phyloP scores from a whole-genome alignment of 2,113 vertebrate species.

The Gopherus flavomarginatus region DNA sequence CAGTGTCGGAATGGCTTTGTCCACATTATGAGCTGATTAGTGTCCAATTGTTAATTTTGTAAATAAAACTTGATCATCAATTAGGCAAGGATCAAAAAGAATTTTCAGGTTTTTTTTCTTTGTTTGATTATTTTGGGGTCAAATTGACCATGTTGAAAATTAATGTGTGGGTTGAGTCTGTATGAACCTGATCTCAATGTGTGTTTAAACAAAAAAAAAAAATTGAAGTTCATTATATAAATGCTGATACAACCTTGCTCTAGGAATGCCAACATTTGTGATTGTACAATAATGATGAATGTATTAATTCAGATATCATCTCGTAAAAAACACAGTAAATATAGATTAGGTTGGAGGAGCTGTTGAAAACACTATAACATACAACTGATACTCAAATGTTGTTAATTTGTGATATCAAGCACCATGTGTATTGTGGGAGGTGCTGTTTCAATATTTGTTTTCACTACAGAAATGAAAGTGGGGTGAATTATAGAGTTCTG shows the following conservation, averaged over 20 bases:
- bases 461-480: neutral
- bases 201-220: neutral
- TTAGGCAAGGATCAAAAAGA: neutral
- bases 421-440: rapidly evolving
- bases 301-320: neutral
- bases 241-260: neutral
- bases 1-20: neutral
- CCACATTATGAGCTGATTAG: neutral
- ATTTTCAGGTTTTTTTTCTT: neutral
- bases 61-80: neutral
- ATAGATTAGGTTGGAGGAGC: conserved; percentile 1
- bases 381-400: neutral
- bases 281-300: neutral
- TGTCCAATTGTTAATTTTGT: neutral
- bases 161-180: neutral
- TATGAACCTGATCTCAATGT: neutral
- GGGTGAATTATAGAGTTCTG: neutral
- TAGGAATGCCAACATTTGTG: neutral
- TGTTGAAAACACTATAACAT: conserved; percentile 20
- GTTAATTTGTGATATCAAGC: neutral
- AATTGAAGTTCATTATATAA: neutral
- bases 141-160: neutral
- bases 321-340: neutral
- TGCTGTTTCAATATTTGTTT: neutral
- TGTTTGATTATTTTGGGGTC: neutral